phyloP scores from a whole-genome alignment of 37 sponge, comb jelly and placozoan species.

The Mnemiopsis leidyi region DNA sequence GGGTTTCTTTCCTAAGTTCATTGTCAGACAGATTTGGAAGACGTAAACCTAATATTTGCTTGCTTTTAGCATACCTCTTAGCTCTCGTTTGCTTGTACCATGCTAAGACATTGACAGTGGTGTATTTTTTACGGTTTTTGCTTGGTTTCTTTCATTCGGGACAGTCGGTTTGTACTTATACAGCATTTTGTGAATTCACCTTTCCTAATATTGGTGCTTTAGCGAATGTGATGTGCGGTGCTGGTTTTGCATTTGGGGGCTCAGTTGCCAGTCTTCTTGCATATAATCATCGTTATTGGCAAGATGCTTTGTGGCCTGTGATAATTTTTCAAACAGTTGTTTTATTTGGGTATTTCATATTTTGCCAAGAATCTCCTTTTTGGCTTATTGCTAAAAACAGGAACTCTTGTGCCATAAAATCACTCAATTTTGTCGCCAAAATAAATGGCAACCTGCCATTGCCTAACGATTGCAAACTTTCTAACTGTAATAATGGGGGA shows the following conservation, averaged over 20 bases:
- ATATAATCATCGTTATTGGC: neutral
- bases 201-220: neutral
- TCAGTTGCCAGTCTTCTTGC: neutral
- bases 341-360: neutral
- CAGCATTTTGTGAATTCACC: neutral
- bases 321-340: neutral
- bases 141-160: conserved; percentile 8
- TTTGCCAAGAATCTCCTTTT: conserved; percentile 3
- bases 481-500: neutral
- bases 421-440: neutral
- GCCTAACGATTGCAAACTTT: neutral
- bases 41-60: neutral
- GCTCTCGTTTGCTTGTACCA: neutral
- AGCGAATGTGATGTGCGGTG: neutral
- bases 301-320: neutral
- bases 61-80: neutral
- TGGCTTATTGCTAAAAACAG: conserved; percentile 26
- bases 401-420: neutral
- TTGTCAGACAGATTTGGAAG: neutral
- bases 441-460: neutral
- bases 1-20: neutral
- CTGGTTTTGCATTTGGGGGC: conserved; percentile 22
- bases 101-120: neutral
- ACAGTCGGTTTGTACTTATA: neutral
- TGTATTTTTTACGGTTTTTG: neutral